A percentile compares a stretch with the other conserved stretches of the same genome.
Conservation (phyloP, 2,888 invertebrate species). For the Melanargia galathea region DNA sequence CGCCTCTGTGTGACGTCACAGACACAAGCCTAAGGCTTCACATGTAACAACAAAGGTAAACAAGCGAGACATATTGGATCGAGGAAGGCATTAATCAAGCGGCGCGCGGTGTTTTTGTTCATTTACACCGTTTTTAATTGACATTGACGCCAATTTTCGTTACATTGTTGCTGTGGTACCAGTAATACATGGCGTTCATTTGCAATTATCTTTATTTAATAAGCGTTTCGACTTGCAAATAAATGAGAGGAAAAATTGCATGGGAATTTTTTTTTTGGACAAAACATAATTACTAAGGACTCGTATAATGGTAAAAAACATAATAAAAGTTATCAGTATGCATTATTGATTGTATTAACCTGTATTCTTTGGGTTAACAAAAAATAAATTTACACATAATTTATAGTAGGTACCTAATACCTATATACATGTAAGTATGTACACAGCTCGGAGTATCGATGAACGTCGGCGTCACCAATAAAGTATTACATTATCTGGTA, state of each 20-base stretch:
- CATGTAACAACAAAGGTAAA: not conserved
- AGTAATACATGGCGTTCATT: slow-evolving; percentile 1
- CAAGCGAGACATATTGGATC: not conserved
- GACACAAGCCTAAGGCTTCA: not conserved
- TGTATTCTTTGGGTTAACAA: too few species aligned
- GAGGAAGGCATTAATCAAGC: slow-evolving; percentile 3
- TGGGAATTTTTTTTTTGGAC: not conserved
- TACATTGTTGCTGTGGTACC: not conserved
- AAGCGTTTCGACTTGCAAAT: not conserved
- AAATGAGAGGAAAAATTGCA: not conserved
- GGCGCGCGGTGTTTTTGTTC: not conserved
- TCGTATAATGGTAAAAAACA: too few species aligned
- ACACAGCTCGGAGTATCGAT: too few species aligned
- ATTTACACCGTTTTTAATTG: slow-evolving; percentile 4
- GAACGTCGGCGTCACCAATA: too few species aligned
- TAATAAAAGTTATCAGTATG: too few species aligned
- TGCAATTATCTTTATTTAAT: not conserved
- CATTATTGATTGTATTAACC: too few species aligned
- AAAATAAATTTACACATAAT: too few species aligned
- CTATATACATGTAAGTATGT: too few species aligned
- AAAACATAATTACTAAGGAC: not conserved
- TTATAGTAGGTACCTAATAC: too few species aligned
- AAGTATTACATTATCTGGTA: too few species aligned
- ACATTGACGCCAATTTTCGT: not conserved
- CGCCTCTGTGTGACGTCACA: not conserved